These are phyloP conservation scores for Anser brachyrhynchus DNA, from an alignment of 2,113 vertebrate species.

Conservation along the genomic window DNA sequence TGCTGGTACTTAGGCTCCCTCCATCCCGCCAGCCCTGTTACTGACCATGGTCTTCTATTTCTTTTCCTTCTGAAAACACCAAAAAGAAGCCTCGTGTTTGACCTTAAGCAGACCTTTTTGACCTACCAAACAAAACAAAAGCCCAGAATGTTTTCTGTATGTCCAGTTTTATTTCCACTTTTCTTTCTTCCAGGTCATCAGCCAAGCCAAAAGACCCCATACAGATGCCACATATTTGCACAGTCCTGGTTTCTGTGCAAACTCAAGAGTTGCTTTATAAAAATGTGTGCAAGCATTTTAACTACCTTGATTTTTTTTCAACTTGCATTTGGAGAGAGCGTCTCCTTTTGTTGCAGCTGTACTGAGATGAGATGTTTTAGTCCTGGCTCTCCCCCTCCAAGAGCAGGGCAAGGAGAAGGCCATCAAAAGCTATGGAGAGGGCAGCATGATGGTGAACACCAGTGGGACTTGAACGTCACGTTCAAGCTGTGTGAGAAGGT, in stretches of 20 bases:
- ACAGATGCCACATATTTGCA: conserved; percentile 5
- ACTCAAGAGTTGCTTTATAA: background rate
- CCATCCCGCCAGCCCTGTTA: background rate
- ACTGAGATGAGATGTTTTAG: background rate
- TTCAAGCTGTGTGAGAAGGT: background rate
- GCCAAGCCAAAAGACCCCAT: background rate
- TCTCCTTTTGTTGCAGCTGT: background rate
- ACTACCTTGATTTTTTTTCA: background rate
- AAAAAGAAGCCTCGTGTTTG: background rate
- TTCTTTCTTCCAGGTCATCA: background rate
- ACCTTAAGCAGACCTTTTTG: background rate
- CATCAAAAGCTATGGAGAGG: background rate
- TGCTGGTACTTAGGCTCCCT: background rate
- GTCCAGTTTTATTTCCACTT: background rate
- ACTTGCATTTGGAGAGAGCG: background rate
- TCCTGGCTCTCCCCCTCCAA: background rate
- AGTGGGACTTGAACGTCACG: background rate
- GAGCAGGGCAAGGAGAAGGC: background rate
- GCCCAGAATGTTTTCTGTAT: background rate
- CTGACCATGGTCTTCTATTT: background rate
- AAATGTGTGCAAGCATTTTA: background rate
- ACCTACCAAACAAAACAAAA: background rate
- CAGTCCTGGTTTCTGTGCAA: background rate
- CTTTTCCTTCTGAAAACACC: background rate
- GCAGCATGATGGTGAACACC: background rate